Evolutionary conservation across 2,888 invertebrate species (phyloP).

Genomic region (Zonitis immaculata): DNA sequence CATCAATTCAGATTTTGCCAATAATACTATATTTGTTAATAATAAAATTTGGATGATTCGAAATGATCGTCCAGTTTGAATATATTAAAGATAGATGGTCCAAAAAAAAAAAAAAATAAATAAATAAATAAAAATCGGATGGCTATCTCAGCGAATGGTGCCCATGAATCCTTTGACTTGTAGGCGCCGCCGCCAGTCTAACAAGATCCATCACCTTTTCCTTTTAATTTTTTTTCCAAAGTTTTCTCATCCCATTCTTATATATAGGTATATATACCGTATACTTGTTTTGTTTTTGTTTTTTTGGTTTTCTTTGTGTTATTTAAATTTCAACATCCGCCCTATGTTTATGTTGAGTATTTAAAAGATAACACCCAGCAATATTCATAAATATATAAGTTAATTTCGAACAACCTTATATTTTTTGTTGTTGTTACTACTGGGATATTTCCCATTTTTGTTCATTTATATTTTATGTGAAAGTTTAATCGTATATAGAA

Average conservation of each 20-base stretch:
- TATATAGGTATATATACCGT: too few relatives aligned
- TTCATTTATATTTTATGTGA: background rate
- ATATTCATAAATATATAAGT: background rate
- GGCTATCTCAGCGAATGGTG: background rate
- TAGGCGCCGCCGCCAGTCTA: slow-evolving; percentile 1
- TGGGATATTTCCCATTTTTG: background rate
- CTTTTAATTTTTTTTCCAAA: background rate
- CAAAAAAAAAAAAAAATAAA: too few relatives aligned
- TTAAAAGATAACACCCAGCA: background rate
- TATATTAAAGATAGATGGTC: background rate
- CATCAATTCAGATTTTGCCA: too few relatives aligned
- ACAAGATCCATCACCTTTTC: slow-evolving; percentile 2
- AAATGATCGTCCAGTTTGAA: background rate
- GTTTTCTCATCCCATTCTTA: background rate
- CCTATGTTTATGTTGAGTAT: background rate
- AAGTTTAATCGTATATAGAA: background rate
- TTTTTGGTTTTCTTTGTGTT: background rate
- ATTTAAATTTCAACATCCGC: background rate
- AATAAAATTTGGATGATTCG: background rate
- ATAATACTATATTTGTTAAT: too few relatives aligned
- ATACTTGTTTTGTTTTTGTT: background rate
- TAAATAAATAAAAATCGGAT: too few relatives aligned
- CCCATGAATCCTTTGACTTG: background rate
- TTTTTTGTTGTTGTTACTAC: background rate
- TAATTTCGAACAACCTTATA: background rate